phyloP scores from a whole-genome alignment of 2,888 invertebrate species.

The Suillia variegata region DNA sequence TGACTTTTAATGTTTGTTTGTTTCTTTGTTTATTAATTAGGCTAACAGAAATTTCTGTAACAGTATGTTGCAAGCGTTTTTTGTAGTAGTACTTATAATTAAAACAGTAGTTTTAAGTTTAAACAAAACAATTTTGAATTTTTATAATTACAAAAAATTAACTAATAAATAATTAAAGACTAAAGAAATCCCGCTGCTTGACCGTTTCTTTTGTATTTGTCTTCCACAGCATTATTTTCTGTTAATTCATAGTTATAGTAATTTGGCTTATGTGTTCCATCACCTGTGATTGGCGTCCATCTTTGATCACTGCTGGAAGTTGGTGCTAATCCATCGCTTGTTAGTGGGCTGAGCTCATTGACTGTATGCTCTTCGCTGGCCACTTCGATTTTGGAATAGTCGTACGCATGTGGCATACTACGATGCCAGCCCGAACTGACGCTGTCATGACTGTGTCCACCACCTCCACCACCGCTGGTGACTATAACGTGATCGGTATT shows the following conservation, averaged over 20 bases:
- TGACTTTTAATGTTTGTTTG: too few species aligned
- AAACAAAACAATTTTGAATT: too few species aligned
- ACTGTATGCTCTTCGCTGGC: conserved; percentile 24
- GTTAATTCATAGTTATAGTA: conserved; percentile 11
- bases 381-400: too few species aligned
- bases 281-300: neutral
- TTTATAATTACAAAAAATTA: too few species aligned
- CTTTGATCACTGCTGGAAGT: conserved; percentile 16
- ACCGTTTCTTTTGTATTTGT: conserved; percentile 18
- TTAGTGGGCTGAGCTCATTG: too few species aligned
- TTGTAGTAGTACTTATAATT: too few species aligned
- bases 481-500: conserved; percentile 64
- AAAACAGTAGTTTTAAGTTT: too few species aligned
- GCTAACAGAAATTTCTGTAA: neutral
- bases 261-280: conserved; percentile 4
- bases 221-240: conserved; percentile 16
- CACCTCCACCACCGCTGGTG: conserved; percentile 45
- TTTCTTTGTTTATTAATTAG: too few species aligned
- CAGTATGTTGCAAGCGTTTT: too few species aligned
- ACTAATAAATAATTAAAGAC: conserved; percentile 23
- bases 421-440: conserved; percentile 61
- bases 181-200: conserved; percentile 33
- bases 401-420: conserved; percentile 45
- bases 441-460: conserved; percentile 43
- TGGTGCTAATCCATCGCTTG: conserved; percentile 23